Conservation (phyloP, 2,888 invertebrate genomes). For the Stenodera caucasica region DNA sequence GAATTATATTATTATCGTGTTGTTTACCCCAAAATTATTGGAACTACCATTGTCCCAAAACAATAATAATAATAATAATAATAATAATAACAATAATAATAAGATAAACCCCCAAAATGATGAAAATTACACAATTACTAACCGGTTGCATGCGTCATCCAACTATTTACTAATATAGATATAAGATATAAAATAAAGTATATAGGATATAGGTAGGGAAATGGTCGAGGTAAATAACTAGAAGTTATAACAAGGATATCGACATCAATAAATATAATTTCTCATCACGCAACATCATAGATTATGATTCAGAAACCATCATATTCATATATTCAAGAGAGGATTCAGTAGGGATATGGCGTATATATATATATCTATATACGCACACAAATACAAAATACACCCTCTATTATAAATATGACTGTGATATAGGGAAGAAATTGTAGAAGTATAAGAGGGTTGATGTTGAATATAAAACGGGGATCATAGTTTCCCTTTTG, state of each 20-base stretch:
- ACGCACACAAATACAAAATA: conserved; percentile 15
- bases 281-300: conserved; percentile 47
- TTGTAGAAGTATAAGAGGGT: conserved; percentile 23
- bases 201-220: not conserved
- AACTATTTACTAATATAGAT: conserved; percentile 7
- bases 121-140: not conserved
- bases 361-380: not conserved
- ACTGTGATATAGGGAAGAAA: conserved; percentile 34
- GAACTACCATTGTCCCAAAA: not conserved
- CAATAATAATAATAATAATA: no score
- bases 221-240: conserved; percentile 4
- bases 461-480: conserved; percentile 48
- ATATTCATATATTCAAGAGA: conserved; percentile 46
- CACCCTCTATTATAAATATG: conserved; percentile 42
- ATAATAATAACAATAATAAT: conserved; percentile 1
- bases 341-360: conserved; percentile 27
- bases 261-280: conserved; percentile 47
- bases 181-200: no score
- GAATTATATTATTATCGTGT: not conserved
- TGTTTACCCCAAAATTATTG: no score
- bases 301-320: conserved; percentile 50
- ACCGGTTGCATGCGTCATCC: conserved; percentile 5
- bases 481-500: conserved; percentile 41
- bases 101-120: conserved; percentile 11
- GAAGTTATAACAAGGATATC: no score